phyloP scores from a whole-genome alignment of 2,888 invertebrate species.

The Ormyrus thymus region DNA sequence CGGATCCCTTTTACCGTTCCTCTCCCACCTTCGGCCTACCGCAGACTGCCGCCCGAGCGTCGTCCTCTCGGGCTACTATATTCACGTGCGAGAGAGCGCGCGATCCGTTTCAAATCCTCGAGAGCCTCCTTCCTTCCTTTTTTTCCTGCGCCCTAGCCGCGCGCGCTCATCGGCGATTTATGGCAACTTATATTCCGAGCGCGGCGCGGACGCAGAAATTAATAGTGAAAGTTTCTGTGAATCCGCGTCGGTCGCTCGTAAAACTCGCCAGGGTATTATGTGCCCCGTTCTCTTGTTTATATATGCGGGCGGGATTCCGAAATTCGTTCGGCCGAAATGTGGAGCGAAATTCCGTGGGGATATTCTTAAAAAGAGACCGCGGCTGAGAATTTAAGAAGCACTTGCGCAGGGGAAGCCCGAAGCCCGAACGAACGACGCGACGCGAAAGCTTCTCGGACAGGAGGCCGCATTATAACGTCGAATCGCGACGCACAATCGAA shows the following conservation, averaged over 20 bases:
- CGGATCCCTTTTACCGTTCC: conserved; percentile 49
- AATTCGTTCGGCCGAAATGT: no score
- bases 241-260: conserved; percentile 5
- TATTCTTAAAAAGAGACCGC: no score
- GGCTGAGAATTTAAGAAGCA: no score
- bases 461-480: neutral
- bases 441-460: neutral
- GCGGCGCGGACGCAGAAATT: conserved; percentile 10
- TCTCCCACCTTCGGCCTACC: conserved; percentile 63
- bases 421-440: no score
- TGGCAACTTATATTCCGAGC: conserved; percentile 28
- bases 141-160: neutral
- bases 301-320: neutral
- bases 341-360: no score
- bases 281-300: neutral
- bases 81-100: conserved; percentile 7
- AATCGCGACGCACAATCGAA: conserved; percentile 23
- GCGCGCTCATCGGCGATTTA: conserved; percentile 1
- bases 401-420: no score
- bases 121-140: neutral
- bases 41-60: conserved; percentile 61
- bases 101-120: conserved; percentile 22
- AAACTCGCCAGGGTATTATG: neutral
- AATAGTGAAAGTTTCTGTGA: conserved; percentile 36
- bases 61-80: conserved; percentile 5